Evolutionary conservation across 1,140 invertebrate genomes (phyloP), one percentile per base, ranked within the genome.

Genomic region (Aphidius gifuensis): DNA sequence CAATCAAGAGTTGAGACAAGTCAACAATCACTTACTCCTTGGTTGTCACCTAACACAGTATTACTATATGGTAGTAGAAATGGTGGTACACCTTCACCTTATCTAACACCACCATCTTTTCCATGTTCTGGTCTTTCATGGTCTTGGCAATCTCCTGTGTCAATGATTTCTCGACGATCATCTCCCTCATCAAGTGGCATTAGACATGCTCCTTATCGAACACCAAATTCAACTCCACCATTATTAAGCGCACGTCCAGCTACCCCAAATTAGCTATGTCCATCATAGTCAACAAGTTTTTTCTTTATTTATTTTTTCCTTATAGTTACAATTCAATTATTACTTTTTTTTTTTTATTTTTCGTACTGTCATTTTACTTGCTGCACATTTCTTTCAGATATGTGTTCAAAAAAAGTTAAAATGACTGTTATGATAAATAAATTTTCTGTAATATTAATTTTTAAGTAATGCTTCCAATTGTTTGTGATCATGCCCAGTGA

Each of bases 141-240:
- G 79, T 71, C 77, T 64, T 80, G 79, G 79, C 77, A 80, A 70
- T 76, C 77, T 7, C 66, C 68, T 49, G 71, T 73, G 46, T 62
- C 73, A 21, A 79, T 79, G 64, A 76, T 78, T 64, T 75, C 79
- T 48, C 71, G 79, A 67, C 74, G 78, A 61, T 74, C 76, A 47
- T 78, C 77, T 43, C 75, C 77, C 40, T 74, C 76, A 23, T 70
- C 69, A 9, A 61, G 71, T 56, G 68, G 68, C 54, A 67, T 78
- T 58, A 79, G 79, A 70, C 80, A 79, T 64, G 72, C 72, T 39
- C 79, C 79, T 55, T 80, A 80, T 68, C 78, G 72, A 9, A 69
- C 73, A 6, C 70, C 71, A 23, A 70, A 71, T 39, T 72, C 72
- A 8, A 74, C 77, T 5, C 72, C 78, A 4, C 75, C 79, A 59